phyloP scores from a whole-genome alignment of 2,113 vertebrate species.

The Carassius gibelio region DNA sequence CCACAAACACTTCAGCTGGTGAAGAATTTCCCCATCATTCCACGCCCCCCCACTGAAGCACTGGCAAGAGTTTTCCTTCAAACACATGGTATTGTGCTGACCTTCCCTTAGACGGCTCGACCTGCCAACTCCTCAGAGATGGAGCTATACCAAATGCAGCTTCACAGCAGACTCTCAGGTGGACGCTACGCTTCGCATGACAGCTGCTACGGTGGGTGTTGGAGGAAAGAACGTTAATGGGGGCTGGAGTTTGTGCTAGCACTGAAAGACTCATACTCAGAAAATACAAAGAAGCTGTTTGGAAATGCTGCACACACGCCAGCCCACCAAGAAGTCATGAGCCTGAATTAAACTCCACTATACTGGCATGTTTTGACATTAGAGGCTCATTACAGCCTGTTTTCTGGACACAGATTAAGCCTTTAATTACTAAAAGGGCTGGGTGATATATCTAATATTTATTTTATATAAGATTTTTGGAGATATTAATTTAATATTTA shows the following conservation, averaged over 20 bases:
- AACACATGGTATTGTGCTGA: conserved; percentile 16
- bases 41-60: conserved; percentile 41
- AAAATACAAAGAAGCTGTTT: not conserved
- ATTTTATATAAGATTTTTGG: not conserved
- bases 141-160: conserved; percentile 19
- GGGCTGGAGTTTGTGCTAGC: not conserved
- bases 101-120: conserved; percentile 22
- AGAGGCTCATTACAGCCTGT: not conserved
- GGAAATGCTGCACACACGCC: not conserved
- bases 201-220: not conserved
- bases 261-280: not conserved
- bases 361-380: not conserved
- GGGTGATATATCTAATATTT: not conserved
- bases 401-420: conserved; percentile 8
- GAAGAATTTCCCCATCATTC: conserved; percentile 46
- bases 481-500: not conserved
- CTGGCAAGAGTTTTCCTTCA: conserved; percentile 40
- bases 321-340: not conserved
- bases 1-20: conserved; percentile 40
- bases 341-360: not conserved
- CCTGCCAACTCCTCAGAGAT: conserved; percentile 40
- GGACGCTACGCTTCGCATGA: not conserved
- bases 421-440: not conserved
- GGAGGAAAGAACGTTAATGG: not conserved
- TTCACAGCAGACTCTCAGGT: not conserved